Evolutionary conservation across 92 coral and sea anemone genomes (phyloP), one percentile per base, ranked within the genome.

Genomic region (Zoanthus sociatus): DNA sequence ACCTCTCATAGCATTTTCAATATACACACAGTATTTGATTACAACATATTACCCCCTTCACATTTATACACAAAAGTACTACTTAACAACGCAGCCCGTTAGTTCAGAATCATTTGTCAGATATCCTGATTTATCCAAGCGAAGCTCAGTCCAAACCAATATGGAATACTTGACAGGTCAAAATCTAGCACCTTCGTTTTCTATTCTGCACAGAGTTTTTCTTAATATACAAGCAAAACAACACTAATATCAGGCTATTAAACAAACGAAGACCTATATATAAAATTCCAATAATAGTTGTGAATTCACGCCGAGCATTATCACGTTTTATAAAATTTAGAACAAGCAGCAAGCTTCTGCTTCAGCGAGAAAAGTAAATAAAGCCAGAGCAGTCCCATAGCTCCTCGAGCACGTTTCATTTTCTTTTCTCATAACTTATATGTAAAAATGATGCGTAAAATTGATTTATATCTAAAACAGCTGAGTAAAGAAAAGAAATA

Each of bases 401-500:
- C 68, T 61, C 68, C 68, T 61, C 68, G 18, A 61, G 68, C 68
- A 61, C 68, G 16, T 61, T 61, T 61, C 68, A 61, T 61, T 61
- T 61, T 61, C 20, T 61, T 61, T 61, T 61, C 68, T 61, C n/a
- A 61, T 61, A 61, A 61, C 68, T 15, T 61, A 17, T 61, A 61
- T 61, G 68, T 61, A 61, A 61, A 61, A 61, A 61, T 61, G n/a
- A 61, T 61, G 68, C 3, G 68, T 61, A 61, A 61, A 61, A 61
- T 61, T 17, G 17, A 61, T 61, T 61, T 61, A 61, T 61, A 61
- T 61, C 68, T 61, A 61, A 61, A 61, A 61, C 68, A 61, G 31
- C 68, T 61, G 48, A 82, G 72, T 64, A 66, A 82, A 66, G 77
- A 55, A 82, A 82, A 66, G 86, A 61, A 63, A 82, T 82, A 63